Conservation (phyloP, 2,888 invertebrate species). For the Calephelis perditalis region DNA sequence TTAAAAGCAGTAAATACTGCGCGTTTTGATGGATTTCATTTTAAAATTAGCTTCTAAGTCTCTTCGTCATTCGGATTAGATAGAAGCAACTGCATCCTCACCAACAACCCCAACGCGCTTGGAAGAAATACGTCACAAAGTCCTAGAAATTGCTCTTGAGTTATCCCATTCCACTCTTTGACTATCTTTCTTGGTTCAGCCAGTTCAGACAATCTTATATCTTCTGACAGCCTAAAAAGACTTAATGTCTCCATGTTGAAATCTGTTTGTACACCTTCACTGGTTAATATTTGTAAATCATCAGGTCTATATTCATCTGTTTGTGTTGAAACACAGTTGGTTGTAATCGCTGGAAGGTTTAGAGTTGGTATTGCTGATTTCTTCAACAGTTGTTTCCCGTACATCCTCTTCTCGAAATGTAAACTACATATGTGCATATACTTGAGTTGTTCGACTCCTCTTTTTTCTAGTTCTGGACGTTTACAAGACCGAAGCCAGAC, state of each 20-base stretch:
- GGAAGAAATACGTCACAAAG: conserved; percentile 24
- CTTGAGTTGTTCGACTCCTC: conserved; percentile 23
- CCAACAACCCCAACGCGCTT: conserved; percentile 16
- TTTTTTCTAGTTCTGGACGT: conserved; percentile 22
- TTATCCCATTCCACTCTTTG: neutral
- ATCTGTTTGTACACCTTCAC: conserved; percentile 26
- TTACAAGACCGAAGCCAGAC: conserved; percentile 25
- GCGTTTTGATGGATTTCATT: no score
- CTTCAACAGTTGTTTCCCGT: conserved; percentile 28
- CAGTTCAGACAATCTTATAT: neutral
- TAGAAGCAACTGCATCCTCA: conserved; percentile 16
- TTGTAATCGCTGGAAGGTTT: conserved; percentile 24
- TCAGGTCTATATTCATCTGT: conserved; percentile 20
- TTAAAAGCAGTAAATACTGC: no score
- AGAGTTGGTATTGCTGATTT: conserved; percentile 32
- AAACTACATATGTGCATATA: conserved; percentile 27
- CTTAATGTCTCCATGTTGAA: neutral
- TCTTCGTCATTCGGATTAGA: neutral
- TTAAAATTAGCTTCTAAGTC: neutral
- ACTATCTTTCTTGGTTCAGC: neutral
- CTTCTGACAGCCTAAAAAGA: neutral
- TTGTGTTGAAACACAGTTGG: conserved; percentile 18
- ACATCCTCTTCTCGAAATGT: conserved; percentile 28
- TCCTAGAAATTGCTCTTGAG: conserved; percentile 17
- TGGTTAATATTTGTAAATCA: conserved; percentile 23